Base-by-base conservation (phyloP, 2,888 invertebrate genomes). In the Lithophane semibrunnea region DNA sequence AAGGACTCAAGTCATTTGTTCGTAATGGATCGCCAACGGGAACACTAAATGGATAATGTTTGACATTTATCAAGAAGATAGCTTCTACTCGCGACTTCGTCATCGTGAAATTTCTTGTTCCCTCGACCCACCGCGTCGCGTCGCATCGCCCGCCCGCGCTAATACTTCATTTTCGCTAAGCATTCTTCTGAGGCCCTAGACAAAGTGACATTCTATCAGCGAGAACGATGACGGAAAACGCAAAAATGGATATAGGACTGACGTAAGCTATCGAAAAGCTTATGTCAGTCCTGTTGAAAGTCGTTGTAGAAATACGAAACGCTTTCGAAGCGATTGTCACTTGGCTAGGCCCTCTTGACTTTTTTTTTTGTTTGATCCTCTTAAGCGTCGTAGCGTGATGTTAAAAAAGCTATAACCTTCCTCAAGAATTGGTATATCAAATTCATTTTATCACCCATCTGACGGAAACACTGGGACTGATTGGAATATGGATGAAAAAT, bases 1-100 rank as follows among this genome's bases (percentile, higher is more conserved):
- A 83, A 75, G 84, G 80, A 83, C 86, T 73, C 2, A 0, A 86
- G 72, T 66, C 37, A 83, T 79, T 86, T 72, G 74, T 42, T 66
- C 63, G 69, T 12, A 60, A 65, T 69, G 21, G n/a, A 56, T 65
- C 61, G 78, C n/a, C 24, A 68, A 67, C 5, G 60, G 21, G 13
- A 56, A 60, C 66, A 80, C 58, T 61, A 60, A 24, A 84, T 61
- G 12, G 16, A 52, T 66, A 16, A 64, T 37, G 21, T 24, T 80
- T 54, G 47, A 13, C 24, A 24, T 60, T 61, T 49, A 56, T 83
- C 13, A 42, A 47, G 24, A 16, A n/a, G 18, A 8, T 52, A 52
- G 52, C 52, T 18, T 52, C 18, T 18, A 2, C 0, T 18, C 52
- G 52, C 18, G 21, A 21, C 8, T 52, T 52, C 9, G 0, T 3